A percentile compares a stretch with the other conserved stretches of the same genome.
Conservation (phyloP, 2,888 invertebrate genomes). For the Drosophila pseudotalamancana region DNA sequence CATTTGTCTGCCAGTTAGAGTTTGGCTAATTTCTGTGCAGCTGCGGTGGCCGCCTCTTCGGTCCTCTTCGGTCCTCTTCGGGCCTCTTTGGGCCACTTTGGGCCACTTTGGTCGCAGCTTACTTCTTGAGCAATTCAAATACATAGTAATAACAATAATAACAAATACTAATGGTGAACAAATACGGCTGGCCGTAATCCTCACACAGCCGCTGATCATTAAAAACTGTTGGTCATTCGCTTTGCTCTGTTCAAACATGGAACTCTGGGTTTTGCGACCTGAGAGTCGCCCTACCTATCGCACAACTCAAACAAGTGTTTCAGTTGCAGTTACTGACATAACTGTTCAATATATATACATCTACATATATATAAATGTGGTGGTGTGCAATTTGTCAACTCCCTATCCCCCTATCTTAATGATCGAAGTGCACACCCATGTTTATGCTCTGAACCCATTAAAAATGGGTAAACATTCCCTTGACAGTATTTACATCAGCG, state of each 20-base stretch:
- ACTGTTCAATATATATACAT: constrained; percentile 43
- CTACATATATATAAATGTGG: too few species aligned
- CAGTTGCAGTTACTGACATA: constrained; percentile 52
- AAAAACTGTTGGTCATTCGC: constrained; percentile 73
- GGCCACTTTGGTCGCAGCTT: constrained; percentile 43
- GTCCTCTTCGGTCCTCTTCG: constrained; percentile 35
- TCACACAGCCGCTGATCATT: constrained; percentile 61
- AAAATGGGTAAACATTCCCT: too few species aligned
- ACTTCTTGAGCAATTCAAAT: constrained; percentile 81
- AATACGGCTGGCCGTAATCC: constrained; percentile 61
- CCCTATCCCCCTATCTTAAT: too few species aligned
- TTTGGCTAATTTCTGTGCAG: constrained; percentile 80
- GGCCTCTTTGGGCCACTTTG: constrained; percentile 51
- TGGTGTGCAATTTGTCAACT: too few species aligned
- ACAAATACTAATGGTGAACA: constrained; percentile 82
- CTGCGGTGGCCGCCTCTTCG: constrained; percentile 45
- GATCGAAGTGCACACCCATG: too few species aligned
- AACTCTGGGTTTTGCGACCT: background rate
- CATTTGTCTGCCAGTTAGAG: constrained; percentile 78
- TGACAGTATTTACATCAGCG: too few species aligned
- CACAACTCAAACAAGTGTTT: constrained; percentile 37
- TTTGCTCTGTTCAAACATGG: constrained; percentile 19
- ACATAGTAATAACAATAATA: constrained; percentile 82
- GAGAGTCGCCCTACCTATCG: background rate
- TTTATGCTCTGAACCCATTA: too few species aligned